Base-by-base conservation (phyloP, 2,113 vertebrate genomes). In the Plotosus lineatus region DNA sequence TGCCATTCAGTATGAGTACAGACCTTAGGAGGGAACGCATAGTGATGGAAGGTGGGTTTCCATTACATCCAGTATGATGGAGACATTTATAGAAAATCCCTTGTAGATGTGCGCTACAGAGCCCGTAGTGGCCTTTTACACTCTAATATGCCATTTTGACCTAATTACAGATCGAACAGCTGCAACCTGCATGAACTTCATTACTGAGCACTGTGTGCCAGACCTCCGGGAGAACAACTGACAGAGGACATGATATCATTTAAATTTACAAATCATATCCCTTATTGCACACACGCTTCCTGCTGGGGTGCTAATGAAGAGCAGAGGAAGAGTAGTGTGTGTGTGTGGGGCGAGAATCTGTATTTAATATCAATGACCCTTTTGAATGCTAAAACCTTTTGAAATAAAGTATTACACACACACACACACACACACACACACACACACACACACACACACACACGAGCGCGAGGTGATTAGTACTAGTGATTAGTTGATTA, bases 191-290 rank as follows among this genome's bases (percentile, higher is more conserved):
- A 72, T 48, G 4, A 28, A 71, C 76, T 78, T 83, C 74, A 58
- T 58, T 56, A 60, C 38, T 21, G 68, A 60, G 28, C 89, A 48
- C 42, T 48, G 68, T 31, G 68, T 31, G 68, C 6, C 68, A 31
- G 55, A 89, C 89, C 87, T 77, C 88, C 90, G 90, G 69, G 60
- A 77, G 79, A 87, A 48, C 12, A 26, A 69, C 68, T 71, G 83
- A 86, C 84, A 82, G 77, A 65, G 88, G 89, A 84, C 78, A 80
- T 56, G 90, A 89, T 15, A 74, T 81, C 91, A 89, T 90, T 90
- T 91, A 90, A n/a, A 92, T 92, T 85, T 79, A 71, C 48, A 75
- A 82, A 79, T 50, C 58, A 79, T 60, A 76, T 60, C 55, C 53
- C 9, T 26, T 50, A 60, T 28, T 60, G 21, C 38, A 42, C 51